These are phyloP conservation scores for Trochalopteron elliotii DNA, from an alignment of 2,113 vertebrate genomes.

Conservation along the genomic window DNA sequence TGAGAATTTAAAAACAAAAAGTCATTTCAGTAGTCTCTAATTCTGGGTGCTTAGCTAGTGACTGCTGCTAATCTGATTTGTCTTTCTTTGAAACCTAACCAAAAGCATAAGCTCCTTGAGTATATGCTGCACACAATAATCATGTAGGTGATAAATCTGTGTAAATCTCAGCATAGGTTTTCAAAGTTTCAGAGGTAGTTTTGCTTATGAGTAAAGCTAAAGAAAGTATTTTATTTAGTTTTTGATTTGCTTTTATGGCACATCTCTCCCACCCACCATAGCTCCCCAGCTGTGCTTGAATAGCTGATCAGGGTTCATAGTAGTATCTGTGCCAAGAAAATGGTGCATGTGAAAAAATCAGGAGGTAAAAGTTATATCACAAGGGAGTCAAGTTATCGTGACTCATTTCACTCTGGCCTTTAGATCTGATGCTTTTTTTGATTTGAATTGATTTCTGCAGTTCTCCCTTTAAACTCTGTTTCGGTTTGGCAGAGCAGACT, in stretches of 20 bases:
- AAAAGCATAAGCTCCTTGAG: neutral
- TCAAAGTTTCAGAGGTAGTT: neutral
- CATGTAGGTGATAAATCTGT: neutral
- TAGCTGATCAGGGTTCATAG: neutral
- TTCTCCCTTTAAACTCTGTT: neutral
- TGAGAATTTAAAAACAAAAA: neutral
- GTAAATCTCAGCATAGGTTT: neutral
- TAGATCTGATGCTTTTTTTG: neutral
- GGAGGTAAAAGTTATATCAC: neutral
- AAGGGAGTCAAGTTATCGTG: neutral
- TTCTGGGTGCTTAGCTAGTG: neutral
- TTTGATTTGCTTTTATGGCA: neutral
- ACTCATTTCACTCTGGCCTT: neutral
- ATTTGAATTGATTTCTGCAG: neutral
- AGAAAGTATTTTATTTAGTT: neutral
- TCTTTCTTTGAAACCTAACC: neutral
- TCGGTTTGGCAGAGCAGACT: neutral
- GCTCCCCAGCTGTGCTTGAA: neutral
- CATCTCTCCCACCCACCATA: neutral
- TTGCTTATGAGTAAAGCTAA: neutral
- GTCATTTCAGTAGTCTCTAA: neutral
- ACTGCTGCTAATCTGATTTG: conserved; percentile 21
- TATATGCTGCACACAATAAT: neutral
- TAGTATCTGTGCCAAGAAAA: neutral
- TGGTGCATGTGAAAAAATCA: neutral